Evolutionary conservation across 2,797 vertebrate species (phyloP), one percentile per base, ranked within the genome.

Genomic region (Pseudochirops cupreus): DNA sequence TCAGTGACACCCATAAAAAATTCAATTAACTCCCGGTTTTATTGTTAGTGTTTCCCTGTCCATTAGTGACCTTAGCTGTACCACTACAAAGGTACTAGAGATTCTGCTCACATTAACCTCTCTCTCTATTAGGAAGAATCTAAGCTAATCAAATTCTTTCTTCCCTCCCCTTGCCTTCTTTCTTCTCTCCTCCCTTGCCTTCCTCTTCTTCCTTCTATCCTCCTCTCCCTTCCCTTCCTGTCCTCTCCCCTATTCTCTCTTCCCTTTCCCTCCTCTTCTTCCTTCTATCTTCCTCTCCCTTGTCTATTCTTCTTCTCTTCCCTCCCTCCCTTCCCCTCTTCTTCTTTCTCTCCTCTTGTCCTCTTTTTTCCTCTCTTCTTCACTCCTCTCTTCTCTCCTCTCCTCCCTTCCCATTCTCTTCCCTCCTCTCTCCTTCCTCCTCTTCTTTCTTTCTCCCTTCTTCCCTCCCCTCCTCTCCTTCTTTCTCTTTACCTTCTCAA

Each of bases 41-140:
- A 92, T 55, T 50, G 50, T 52, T 93, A 33, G 67, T 28, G 74
- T 28, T 59, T 96, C n/a, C 95, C 92, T 82, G 57, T 13, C 90
- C 28, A 56, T 87, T 74, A 92, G 90, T 93, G 58, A 74, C 46
- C 26, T 96, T 2, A 91, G 62, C 50, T 92, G 89, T 53, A 90
- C 94, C 54, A 62, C 18, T 62, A 90, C 33, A 93, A n/a, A 93
- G 16, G 24, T 9, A 54, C 33, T 24, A 62, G 93, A 33, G 92
- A 59, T 90, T 46, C 33, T 39, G 39, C 92, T 56, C 31, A 4
- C 16, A 29, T 94, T 89, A 55, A 56, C 4, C n/a, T 29, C 93
- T 21, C 93, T 56, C 29, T 90, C 46, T 46, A 46, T 2, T 90
- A n/a, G 31, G 55, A 29, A 12, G n/a, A 55, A 82, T 62, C 29